A percentile compares a stretch with the other conserved stretches of the same genome.
Evolutionary conservation across 2,888 invertebrate species (phyloP).

Genomic region (Chorisops tibialis): DNA sequence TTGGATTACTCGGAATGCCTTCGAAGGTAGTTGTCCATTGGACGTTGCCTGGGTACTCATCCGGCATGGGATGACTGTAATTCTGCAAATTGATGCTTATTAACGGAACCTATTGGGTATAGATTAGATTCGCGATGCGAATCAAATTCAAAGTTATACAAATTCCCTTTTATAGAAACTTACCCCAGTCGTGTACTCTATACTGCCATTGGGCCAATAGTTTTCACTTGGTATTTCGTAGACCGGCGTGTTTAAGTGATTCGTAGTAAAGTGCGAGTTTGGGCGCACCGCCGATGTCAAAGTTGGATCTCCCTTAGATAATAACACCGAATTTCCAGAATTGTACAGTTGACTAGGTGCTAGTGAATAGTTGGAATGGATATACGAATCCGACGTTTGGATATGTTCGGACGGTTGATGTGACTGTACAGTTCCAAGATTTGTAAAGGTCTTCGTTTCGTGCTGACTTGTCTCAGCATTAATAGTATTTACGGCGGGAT

Average conservation of each 20-base stretch:
- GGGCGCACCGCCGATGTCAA: conserved; percentile 43
- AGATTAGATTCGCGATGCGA: too few species aligned
- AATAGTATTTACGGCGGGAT: conserved; percentile 25
- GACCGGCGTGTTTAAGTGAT: conserved; percentile 10
- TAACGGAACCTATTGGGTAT: too few species aligned
- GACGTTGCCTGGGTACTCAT: conserved; percentile 45
- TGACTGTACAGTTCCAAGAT: conserved; percentile 42
- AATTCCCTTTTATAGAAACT: conserved; percentile 18
- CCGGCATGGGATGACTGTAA: conserved; percentile 46
- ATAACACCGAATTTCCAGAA: conserved; percentile 40
- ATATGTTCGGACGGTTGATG: conserved; percentile 19
- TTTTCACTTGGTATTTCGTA: conserved; percentile 7
- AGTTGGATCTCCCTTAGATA: conserved; percentile 48
- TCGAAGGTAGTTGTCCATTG: conserved; percentile 33
- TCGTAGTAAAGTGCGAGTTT: conserved; percentile 38
- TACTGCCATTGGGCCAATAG: conserved; percentile 23
- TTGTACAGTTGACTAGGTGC: conserved; percentile 45
- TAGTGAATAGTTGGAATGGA: conserved; percentile 27
- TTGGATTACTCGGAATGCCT: background rate
- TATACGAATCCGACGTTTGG: conserved; percentile 9
- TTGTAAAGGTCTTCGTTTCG: conserved; percentile 50
- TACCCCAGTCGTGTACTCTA: conserved; percentile 44
- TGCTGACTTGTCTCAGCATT: conserved; percentile 42
- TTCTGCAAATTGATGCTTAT: conserved; percentile 38
- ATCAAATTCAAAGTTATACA: background rate